These are phyloP conservation scores for Aulostomus chinensis DNA, from an alignment of 2,797 vertebrate genomes.

Conservation along the genomic window DNA sequence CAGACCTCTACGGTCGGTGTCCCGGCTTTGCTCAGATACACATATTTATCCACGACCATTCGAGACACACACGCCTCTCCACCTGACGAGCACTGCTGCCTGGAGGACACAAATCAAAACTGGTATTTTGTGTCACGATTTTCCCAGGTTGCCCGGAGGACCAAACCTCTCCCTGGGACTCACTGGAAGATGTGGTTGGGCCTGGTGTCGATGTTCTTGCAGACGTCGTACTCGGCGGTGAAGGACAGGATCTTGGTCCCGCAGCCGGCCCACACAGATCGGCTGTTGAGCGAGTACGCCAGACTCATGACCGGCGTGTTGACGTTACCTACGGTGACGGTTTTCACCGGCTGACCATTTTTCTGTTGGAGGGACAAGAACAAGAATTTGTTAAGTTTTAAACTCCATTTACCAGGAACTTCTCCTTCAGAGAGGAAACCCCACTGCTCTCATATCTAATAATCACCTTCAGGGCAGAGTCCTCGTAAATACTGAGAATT, in stretches of 20 bases:
- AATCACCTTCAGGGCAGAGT: slow-evolving; percentile 86
- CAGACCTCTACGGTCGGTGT: slow-evolving; percentile 89
- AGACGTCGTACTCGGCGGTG: slow-evolving; percentile 83
- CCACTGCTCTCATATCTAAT: slow-evolving; percentile 8
- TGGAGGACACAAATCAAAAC: slow-evolving; percentile 40
- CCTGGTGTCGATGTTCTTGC: slow-evolving; percentile 88
- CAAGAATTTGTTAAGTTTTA: no score
- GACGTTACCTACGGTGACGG: slow-evolving; percentile 80
- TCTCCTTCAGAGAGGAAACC: no score
- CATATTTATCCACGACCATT: slow-evolving; percentile 88
- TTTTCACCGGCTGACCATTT: slow-evolving; percentile 85
- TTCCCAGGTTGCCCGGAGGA: no score
- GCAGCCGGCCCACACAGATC: slow-evolving; percentile 88
- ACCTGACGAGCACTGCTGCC: slow-evolving; percentile 77
- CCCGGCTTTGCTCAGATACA: slow-evolving; percentile 90
- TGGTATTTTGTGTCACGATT: no score
- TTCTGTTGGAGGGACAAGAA: slow-evolving; percentile 71
- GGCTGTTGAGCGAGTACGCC: slow-evolving; percentile 80
- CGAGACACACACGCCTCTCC: slow-evolving; percentile 86
- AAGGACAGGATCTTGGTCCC: slow-evolving; percentile 88
- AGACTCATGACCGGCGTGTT: slow-evolving; percentile 90
- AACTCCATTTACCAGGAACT: no score
- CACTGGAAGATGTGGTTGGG: slow-evolving; percentile 80
- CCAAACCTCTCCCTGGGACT: slow-evolving; percentile 56
- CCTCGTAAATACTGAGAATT: slow-evolving; percentile 88